Base-by-base conservation (phyloP, 2,113 vertebrate genomes). In the Octodon degus region DNA sequence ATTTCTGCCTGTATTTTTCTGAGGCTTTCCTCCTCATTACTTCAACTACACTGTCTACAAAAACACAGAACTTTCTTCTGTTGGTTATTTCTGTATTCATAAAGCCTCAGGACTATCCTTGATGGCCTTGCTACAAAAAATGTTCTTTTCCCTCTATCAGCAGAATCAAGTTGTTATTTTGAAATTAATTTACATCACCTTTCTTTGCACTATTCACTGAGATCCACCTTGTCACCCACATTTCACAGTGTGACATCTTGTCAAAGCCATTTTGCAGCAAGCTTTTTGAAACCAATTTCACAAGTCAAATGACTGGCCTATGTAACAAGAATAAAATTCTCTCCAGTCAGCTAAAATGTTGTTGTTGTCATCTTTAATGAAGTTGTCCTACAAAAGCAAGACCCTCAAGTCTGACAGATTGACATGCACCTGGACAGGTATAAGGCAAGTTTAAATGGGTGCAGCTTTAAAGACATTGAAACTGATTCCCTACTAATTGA, bases 111-210 rank as follows among this genome's bases (percentile, higher is more conserved):
- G 47, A 92, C 34, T 94, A 43, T 90, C 47, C 32, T 88, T 92
- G 67, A 76, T 2, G 14, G 17, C 58, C 40, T 37, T 93, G 58
- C 89, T 97, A 81, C 50, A 96, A 76, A 93, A 90, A 96, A 47
- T 98, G 80, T 85, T 96, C 86, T 95, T 96, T 96, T 91, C 82
- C 58, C 37, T 96, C 92, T 89, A 95, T 96, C 96, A 96, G 96
- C 94, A 96, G 63, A 97, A 97, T 96, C 96, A 97, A 97, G 95
- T 84, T 96, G 74, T 97, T 97, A 97, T 96, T 97, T 95, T 95
- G 86, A 91, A 97, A 96, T 97, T 96, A 96, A 97, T 97, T 96
- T 95, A 90, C 0, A 0, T 97, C 96, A 96, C 92, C 84, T 94
- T 94, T 91, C 85, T 96, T 96, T 94, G n/a, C 63, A 91, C 77